Conservation (phyloP, 2,888 invertebrate species). For the Scaptomyza cyrtandrae region DNA sequence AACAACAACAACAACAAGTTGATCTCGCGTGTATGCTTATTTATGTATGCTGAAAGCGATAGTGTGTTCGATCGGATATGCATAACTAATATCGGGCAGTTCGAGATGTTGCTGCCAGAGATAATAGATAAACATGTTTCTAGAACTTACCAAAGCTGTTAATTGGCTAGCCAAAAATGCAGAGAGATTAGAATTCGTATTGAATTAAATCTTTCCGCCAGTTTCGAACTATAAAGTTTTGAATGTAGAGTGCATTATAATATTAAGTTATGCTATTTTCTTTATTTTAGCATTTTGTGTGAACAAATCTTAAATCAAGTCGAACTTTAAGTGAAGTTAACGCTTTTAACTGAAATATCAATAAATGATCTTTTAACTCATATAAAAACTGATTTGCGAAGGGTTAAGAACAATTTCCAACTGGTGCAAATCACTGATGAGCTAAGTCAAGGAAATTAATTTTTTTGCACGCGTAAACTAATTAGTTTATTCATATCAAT, state of each 20-base stretch:
- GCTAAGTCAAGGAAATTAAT: background rate
- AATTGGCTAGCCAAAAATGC: slow-evolving; percentile 3
- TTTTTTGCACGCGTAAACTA: background rate
- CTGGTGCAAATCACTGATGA: background rate
- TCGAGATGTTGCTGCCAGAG: background rate
- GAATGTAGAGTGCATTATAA: background rate
- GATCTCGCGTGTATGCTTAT: background rate
- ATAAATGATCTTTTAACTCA: too few relatives aligned
- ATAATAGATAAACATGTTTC: slow-evolving; percentile 18
- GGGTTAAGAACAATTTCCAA: too few relatives aligned
- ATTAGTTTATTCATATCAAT: background rate
- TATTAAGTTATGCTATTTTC: background rate
- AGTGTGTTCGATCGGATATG: slow-evolving; percentile 10
- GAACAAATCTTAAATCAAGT: too few relatives aligned
- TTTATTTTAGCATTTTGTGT: background rate
- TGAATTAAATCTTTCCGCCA: background rate
- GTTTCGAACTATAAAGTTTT: background rate
- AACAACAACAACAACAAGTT: background rate
- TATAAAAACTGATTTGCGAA: too few relatives aligned
- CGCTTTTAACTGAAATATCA: too few relatives aligned
- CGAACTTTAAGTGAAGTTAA: background rate
- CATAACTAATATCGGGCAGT: background rate
- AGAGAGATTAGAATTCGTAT: background rate
- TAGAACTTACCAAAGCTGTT: slow-evolving; percentile 6
- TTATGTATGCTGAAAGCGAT: slow-evolving; percentile 16